Evolutionary conservation across 2,797 vertebrate species (phyloP), one percentile per base, ranked within the genome.

Genomic region (Eptatretus atami): DNA sequence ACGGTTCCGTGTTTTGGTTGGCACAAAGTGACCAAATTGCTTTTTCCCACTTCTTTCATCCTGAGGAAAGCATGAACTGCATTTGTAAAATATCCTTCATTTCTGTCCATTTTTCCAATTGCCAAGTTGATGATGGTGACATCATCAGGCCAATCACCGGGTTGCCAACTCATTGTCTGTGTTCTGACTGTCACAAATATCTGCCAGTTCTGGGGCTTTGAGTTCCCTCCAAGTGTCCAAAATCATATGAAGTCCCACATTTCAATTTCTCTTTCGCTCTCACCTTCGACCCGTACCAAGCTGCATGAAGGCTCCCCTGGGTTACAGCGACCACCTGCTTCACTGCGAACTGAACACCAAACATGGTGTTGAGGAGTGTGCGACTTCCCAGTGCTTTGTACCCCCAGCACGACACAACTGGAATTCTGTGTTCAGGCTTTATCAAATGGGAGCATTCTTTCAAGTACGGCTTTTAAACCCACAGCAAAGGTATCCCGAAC

Each of bases 321-420:
- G 57, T n/a, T 61, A 12, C 57, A 61, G 55, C 67, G 64, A 53
- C 70, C 69, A 65, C n/a, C 69, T 69, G 24, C 70, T n/a, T 66
- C 19, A 71, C 70, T 13, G 69, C 54, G 3, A 65, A 65, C 24
- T 65, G 65, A 8, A 65, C 19, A 13, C 64, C 64, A n/a, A 65
- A 65, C 68, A 69, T 68, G 13, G 67, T 66, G 66, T 69, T 69
- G 13, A 69, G 65, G 44, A 69, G 65, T 2, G 67, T 68, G 19
- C n/a, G 68, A 67, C 19, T 68, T 68, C 15, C 67, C 66, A 3
- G 67, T 66, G n/a, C 67, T 57, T 52, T 67, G 66, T 14, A 64
- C 64, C n/a, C 67, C 67, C 14, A 68, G 60, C 12, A 61, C 57
- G 57, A 61, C 57, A 61, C n/a, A n/a, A 61, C 57, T 10, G 12